Conservation (phyloP, 2,888 invertebrate species). For the Tinea semifulvella region DNA sequence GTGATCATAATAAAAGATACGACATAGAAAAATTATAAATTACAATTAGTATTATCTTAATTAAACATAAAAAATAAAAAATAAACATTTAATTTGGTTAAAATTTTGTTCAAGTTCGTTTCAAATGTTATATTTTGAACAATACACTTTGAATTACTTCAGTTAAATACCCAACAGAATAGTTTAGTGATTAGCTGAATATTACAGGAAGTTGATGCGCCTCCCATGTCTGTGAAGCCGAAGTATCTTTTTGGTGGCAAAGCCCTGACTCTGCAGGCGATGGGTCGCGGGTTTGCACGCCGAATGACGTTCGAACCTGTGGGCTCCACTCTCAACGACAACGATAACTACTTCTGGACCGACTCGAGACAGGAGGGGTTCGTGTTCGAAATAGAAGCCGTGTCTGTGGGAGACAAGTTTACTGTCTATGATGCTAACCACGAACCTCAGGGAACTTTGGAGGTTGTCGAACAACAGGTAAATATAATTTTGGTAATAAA, state of each 20-base stretch:
- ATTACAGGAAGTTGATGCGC: constrained; percentile 57
- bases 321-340: constrained; percentile 69
- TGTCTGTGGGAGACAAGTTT: constrained; percentile 75
- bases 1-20: not conserved
- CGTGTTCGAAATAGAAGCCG: constrained; percentile 74
- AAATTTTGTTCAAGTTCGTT: constrained; percentile 14
- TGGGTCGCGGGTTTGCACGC: constrained; percentile 79
- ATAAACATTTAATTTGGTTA: not conserved
- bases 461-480: constrained; percentile 74
- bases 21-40: not conserved
- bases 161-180: constrained; percentile 17
- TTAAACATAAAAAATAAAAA: constrained; percentile 5
- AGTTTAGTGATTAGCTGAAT: constrained; percentile 30
- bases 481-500: constrained; percentile 18
- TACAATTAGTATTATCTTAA: not conserved
- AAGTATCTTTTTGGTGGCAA: constrained; percentile 71
- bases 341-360: constrained; percentile 80
- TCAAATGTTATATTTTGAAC: constrained; percentile 12
- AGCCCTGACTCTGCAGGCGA: constrained; percentile 71
- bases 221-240: constrained; percentile 54
- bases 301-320: constrained; percentile 76
- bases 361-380: constrained; percentile 79
- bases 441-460: constrained; percentile 72
- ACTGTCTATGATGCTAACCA: constrained; percentile 75
- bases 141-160: constrained; percentile 7